These are phyloP conservation scores for Mustela nigripes DNA, from an alignment of 2,113 vertebrate species.

Conservation along the genomic window DNA sequence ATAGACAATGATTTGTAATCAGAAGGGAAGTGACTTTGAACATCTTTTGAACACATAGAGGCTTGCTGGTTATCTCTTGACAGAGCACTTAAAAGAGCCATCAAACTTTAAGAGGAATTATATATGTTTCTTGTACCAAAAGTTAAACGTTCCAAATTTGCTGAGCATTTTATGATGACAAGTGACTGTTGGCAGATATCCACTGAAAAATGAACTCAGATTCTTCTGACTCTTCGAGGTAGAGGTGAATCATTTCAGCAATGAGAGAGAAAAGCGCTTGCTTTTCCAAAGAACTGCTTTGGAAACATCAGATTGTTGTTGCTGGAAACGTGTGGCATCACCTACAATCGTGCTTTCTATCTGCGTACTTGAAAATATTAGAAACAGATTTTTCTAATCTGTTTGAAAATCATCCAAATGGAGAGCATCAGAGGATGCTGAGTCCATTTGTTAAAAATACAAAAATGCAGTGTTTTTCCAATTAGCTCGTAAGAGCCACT, in stretches of 20 bases:
- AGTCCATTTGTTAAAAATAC: conserved; percentile 58
- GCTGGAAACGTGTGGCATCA: background rate
- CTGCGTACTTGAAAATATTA: conserved; percentile 15
- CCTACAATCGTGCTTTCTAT: background rate
- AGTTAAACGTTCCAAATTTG: background rate
- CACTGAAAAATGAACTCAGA: background rate
- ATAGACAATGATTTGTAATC: background rate
- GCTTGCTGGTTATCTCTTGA: background rate
- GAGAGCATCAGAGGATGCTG: conserved; percentile 14
- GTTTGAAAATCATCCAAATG: conserved; percentile 33
- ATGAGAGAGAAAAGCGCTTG: background rate
- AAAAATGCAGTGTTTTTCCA: conserved; percentile 30
- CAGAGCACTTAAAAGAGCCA: background rate
- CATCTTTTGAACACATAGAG: background rate
- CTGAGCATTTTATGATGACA: background rate
- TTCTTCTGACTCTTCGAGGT: conserved; percentile 24
- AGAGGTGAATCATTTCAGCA: background rate
- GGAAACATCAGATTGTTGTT: background rate
- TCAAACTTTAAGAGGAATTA: background rate
- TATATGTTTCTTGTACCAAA: background rate
- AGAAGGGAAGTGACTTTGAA: background rate
- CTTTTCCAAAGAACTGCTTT: background rate
- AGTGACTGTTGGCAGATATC: background rate
- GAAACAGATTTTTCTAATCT: conserved; percentile 11
- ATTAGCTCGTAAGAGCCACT: conserved; percentile 44